These are phyloP conservation scores for Anarsia innoxiella DNA, from an alignment of 2,888 invertebrate genomes.

Conservation along the genomic window DNA sequence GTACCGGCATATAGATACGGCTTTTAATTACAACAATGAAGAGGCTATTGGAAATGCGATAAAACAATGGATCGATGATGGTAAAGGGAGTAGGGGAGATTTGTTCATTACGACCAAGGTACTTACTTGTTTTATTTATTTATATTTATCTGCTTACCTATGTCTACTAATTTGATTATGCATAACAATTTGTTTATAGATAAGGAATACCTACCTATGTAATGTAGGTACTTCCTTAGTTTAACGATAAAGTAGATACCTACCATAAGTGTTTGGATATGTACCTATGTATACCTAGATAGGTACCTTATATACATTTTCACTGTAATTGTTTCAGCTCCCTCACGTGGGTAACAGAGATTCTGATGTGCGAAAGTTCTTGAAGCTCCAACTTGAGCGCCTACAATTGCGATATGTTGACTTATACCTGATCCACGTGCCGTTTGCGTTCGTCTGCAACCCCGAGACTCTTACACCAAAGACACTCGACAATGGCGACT, in stretches of 20 bases:
- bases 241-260: no score
- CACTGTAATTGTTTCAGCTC: slow-evolving; percentile 65
- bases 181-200: background rate
- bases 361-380: slow-evolving; percentile 78
- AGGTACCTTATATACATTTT: no score
- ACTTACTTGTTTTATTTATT: background rate
- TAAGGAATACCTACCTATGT: no score
- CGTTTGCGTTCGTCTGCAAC: slow-evolving; percentile 79
- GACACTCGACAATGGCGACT: slow-evolving; percentile 74
- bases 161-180: background rate
- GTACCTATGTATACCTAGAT: no score
- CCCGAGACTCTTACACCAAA: slow-evolving; percentile 71
- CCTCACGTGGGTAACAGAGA: slow-evolving; percentile 82
- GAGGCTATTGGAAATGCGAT: slow-evolving; percentile 82
- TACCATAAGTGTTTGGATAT: no score
- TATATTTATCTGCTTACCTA: background rate
- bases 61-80: slow-evolving; percentile 78
- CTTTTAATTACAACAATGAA: slow-evolving; percentile 87
- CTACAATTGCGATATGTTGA: slow-evolving; percentile 83
- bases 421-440: slow-evolving; percentile 86
- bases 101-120: slow-evolving; percentile 90
- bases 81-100: slow-evolving; percentile 79
- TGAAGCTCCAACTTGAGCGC: slow-evolving; percentile 77
- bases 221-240: no score
- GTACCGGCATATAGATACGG: slow-evolving; percentile 87